Percentiles rank a stretch among this genome's conserved stretches.
phyloP scores from a whole-genome alignment of 2,797 vertebrate genomes.

The Cygnus olor region DNA sequence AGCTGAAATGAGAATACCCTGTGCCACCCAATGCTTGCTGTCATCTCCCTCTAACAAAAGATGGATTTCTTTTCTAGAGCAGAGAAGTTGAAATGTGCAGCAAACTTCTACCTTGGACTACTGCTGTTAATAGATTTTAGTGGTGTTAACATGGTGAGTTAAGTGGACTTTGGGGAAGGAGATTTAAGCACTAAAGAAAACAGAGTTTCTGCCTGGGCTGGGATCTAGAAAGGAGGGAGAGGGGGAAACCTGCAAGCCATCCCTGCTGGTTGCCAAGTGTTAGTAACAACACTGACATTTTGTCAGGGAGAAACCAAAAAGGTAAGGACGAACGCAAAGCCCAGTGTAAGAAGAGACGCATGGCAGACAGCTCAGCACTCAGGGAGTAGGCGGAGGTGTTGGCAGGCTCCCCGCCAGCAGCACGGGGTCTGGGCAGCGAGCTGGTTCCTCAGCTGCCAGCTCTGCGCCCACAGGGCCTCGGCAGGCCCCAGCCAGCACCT shows the following conservation, averaged over 20 bases:
- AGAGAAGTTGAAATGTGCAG: not conserved
- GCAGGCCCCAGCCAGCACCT: not conserved
- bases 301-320: not conserved
- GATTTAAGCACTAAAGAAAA: not conserved
- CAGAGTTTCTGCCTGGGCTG: not conserved
- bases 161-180: not conserved
- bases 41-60: not conserved
- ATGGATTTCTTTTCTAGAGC: not conserved
- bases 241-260: not conserved
- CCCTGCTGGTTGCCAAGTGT: not conserved
- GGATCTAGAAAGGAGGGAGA: not conserved
- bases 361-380: not conserved
- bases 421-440: not conserved
- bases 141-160: not conserved
- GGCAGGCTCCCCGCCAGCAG: not conserved
- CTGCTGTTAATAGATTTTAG: not conserved
- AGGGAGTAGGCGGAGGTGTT: not conserved
- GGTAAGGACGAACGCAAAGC: not conserved
- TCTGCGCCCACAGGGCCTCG: accelerated
- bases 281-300: not conserved
- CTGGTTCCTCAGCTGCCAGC: not conserved
- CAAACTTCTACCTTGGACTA: not conserved
- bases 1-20: not conserved
- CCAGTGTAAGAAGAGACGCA: not conserved
- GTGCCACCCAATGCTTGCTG: not conserved